A percentile compares a stretch with the other conserved stretches of the same genome.
phyloP scores from a whole-genome alignment of 2,888 invertebrate genomes.

The Mythimna lalbum region DNA sequence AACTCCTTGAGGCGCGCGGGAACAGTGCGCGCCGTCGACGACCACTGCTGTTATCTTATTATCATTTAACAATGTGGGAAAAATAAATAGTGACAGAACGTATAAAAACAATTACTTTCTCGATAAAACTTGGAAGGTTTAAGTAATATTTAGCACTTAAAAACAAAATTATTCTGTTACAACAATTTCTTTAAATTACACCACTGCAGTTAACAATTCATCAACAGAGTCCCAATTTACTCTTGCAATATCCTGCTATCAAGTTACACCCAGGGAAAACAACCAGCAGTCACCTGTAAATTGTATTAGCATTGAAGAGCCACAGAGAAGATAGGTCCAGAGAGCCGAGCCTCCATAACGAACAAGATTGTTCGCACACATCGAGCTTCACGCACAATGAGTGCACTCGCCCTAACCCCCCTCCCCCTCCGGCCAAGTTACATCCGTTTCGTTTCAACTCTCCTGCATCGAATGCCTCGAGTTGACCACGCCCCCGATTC shows the following conservation, averaged over 20 bases:
- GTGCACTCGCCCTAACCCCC: no score
- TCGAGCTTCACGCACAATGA: neutral
- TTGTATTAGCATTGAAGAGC: conserved; percentile 42
- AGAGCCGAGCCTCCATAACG: neutral
- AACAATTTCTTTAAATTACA: conserved; percentile 4
- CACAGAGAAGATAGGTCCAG: conserved; percentile 12
- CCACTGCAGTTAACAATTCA: conserved; percentile 3
- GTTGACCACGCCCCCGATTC: no score
- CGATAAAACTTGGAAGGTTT: neutral
- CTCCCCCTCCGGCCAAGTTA: no score
- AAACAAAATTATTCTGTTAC: neutral
- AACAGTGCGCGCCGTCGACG: no score
- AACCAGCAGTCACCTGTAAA: conserved; percentile 54
- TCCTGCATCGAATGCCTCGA: no score
- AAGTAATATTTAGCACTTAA: neutral
- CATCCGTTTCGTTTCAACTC: no score
- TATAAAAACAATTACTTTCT: neutral
- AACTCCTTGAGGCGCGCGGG: no score
- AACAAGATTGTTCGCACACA: neutral
- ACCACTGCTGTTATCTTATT: neutral
- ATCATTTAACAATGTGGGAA: neutral
- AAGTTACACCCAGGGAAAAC: conserved; percentile 26
- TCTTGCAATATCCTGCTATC: conserved; percentile 25
- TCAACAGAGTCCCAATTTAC: conserved; percentile 25
- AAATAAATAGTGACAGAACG: neutral